These are phyloP conservation scores for Lepidocolaptes lacrymiger DNA, from an alignment of 2,797 vertebrate genomes.

Conservation along the genomic window DNA sequence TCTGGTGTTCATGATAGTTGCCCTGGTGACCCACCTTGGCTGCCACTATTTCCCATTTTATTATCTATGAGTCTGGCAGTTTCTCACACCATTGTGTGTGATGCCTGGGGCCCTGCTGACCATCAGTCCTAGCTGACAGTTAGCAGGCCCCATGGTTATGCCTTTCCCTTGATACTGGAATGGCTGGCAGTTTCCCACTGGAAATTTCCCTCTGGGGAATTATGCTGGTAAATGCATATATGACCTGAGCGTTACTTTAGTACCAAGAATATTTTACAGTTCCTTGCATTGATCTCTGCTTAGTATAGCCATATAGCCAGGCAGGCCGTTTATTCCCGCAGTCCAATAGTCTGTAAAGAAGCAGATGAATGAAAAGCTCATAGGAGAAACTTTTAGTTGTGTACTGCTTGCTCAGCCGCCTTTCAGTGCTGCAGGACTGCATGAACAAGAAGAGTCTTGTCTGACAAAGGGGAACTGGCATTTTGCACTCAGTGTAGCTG, in stretches of 20 bases:
- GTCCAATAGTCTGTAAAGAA: background rate
- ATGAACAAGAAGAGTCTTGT: background rate
- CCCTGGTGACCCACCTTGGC: background rate
- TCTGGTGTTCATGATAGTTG: background rate
- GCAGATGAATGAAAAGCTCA: accelerated
- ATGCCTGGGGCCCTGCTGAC: background rate
- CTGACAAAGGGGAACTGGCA: background rate
- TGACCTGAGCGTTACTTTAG: background rate
- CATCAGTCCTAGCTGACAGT: background rate
- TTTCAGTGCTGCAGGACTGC: too few relatives aligned
- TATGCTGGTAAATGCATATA: background rate
- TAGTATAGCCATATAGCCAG: background rate
- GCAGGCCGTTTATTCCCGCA: background rate
- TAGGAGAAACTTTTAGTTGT: background rate
- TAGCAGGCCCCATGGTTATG: background rate
- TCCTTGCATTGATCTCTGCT: background rate
- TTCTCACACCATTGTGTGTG: background rate
- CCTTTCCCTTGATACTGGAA: background rate
- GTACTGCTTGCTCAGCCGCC: background rate
- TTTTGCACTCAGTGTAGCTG: background rate
- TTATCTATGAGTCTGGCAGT: background rate
- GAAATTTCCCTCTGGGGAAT: background rate
- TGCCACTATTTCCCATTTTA: background rate
- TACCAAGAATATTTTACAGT: background rate
- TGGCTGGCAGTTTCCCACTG: background rate